Base-by-base conservation (phyloP, 2,888 invertebrate species). In the Auanema sp. region DNA sequence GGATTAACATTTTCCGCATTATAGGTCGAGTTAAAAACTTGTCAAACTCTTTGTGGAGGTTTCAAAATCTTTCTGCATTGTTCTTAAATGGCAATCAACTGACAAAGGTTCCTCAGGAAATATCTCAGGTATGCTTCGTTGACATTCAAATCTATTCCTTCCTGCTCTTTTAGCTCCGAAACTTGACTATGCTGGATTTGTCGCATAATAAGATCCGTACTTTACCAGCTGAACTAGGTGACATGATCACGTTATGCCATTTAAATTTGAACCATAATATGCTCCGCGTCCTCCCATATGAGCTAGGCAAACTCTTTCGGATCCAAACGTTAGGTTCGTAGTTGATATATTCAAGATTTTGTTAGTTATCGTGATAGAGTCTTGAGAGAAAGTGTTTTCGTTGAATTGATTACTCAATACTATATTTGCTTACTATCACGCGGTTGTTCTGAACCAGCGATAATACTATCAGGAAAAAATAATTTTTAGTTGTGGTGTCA, bases 241-340 rank as follows among this genome's bases (percentile, higher is more conserved):
- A 98, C 86, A 90, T 98, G 84, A 91, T 93, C 86, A 90, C 92
- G 85, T 89, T 98, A 84, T 91, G 94, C 87, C 96, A 97, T 87
- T 89, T 98, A 80, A 89, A 92, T 83, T 88, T 98, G 77, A 92
- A 92, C 87, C 90, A 96, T 87, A 98, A 98, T 87, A 91, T 90
- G 86, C 89, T 98, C 79, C 89, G 95, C 76, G 90, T 91, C 79
- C 88, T 98, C 83, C 98, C 98, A 2, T 95, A 92, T 86, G 96
- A 97, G 87, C 88, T 98, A 80, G 98, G 98, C 79, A 94, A 94
- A 87, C 89, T 97, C 80, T 98, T 97, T 87, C 93, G 96, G 87
- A 89, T 98, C 73, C 92, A 93, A 86, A 89, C 91, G 83, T 88
- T 98, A 77, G 93, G 94, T 84, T 47, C 56, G 64, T 57, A 11